Evolutionary conservation across 2,113 vertebrate genomes (phyloP).

Genomic region (Prietella phreatophila): DNA sequence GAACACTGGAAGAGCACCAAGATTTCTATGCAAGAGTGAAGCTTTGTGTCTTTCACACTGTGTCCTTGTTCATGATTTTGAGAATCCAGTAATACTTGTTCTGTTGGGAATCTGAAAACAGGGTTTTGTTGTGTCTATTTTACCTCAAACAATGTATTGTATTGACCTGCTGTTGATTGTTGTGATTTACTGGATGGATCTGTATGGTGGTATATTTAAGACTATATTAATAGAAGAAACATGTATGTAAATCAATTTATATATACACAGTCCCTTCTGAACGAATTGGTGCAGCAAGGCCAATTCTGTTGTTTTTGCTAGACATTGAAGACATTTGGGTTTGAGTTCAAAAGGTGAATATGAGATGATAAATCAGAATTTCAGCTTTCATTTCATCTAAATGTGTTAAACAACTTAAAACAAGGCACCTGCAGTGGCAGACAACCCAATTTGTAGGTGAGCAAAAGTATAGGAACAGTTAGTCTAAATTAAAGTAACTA

Average conservation of each 20-base stretch:
- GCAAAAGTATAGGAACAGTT: too few species aligned
- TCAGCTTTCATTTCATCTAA: too few species aligned
- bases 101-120: slow-evolving; percentile 27
- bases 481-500: too few species aligned
- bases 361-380: too few species aligned
- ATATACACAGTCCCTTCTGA: too few species aligned
- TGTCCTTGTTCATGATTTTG: slow-evolving; percentile 34
- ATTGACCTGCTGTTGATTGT: slow-evolving; percentile 56
- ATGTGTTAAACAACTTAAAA: too few species aligned
- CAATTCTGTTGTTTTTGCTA: too few species aligned
- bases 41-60: not conserved
- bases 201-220: not conserved
- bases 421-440: too few species aligned
- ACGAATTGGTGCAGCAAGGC: too few species aligned
- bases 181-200: slow-evolving; percentile 53
- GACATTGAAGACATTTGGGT: too few species aligned
- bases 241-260: not conserved
- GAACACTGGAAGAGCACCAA: not conserved
- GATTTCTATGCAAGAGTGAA: not conserved
- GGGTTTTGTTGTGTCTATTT: slow-evolving; percentile 58
- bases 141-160: slow-evolving; percentile 56
- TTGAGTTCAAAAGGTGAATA: too few species aligned
- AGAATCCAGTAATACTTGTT: slow-evolving; percentile 45
- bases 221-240: not conserved
- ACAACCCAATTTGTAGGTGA: too few species aligned